These are phyloP conservation scores for Seriola quinqueradiata DNA, from an alignment of 2,113 vertebrate species.

Conservation along the genomic window DNA sequence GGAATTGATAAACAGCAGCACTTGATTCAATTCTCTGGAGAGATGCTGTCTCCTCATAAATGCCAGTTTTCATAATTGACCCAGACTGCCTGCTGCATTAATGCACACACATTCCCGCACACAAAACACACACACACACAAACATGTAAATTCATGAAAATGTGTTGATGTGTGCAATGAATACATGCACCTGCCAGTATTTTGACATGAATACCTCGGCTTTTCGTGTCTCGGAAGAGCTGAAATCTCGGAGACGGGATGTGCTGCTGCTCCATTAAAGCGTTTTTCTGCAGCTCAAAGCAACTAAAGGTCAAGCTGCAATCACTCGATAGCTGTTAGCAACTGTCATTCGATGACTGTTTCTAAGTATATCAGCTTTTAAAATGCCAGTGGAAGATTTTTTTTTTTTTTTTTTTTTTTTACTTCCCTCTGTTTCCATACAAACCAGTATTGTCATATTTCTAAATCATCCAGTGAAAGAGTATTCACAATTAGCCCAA, in stretches of 20 bases:
- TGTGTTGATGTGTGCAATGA: background rate
- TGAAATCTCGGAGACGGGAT: background rate
- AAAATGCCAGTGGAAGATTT: slow-evolving; percentile 35
- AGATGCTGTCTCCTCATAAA: background rate
- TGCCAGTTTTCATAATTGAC: background rate
- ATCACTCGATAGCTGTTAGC: slow-evolving; percentile 41
- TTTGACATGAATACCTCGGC: background rate
- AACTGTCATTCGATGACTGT: slow-evolving; percentile 8
- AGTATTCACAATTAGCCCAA: background rate
- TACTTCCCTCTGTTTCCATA: background rate
- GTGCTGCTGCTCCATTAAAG: background rate
- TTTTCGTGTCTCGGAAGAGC: background rate
- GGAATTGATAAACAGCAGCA: background rate
- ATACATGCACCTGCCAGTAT: background rate
- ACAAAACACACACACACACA: background rate
- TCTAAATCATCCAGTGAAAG: background rate
- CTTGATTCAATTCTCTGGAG: background rate
- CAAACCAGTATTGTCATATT: background rate
- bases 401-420: background rate
- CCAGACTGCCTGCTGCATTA: background rate
- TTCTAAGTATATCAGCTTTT: slow-evolving; percentile 19
- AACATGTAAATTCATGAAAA: background rate
- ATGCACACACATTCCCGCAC: background rate
- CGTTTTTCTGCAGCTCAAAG: background rate
- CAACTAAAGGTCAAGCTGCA: slow-evolving; percentile 50